Evolutionary conservation across 2,888 invertebrate species (phyloP).

Genomic region (Cephus spinipes): DNA sequence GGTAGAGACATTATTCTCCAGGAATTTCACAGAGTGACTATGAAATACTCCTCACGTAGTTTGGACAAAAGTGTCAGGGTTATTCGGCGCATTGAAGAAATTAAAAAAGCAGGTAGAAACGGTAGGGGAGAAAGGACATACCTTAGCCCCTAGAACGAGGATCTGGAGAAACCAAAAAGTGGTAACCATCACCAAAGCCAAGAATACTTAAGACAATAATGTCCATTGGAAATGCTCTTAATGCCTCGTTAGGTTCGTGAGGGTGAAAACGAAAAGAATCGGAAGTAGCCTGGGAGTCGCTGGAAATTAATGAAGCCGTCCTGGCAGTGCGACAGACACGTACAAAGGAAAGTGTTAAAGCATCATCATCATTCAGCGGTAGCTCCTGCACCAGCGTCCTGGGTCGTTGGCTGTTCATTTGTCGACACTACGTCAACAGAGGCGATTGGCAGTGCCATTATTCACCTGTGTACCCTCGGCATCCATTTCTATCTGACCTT

Average conservation of each 20-base stretch:
- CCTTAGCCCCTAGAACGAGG: neutral
- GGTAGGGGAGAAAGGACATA: neutral
- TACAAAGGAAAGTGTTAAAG: slow-evolving; percentile 30
- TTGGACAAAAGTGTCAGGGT: neutral
- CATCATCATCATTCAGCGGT: slow-evolving; percentile 47
- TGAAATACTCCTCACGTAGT: neutral
- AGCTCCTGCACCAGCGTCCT: slow-evolving; percentile 31
- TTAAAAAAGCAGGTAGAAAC: neutral
- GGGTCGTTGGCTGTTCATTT: neutral
- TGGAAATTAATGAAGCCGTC: neutral
- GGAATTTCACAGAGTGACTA: neutral
- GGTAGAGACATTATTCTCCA: neutral
- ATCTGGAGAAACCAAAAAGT: neutral
- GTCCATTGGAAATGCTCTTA: neutral
- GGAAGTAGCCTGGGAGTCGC: neutral
- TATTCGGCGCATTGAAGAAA: neutral
- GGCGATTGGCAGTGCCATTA: slow-evolving; percentile 62
- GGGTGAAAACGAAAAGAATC: neutral
- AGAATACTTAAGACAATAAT: neutral
- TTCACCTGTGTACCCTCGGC: slow-evolving; percentile 62
- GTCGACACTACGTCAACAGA: slow-evolving; percentile 51
- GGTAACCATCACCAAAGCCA: neutral
- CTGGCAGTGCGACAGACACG: neutral
- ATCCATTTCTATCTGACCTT: slow-evolving; percentile 25
- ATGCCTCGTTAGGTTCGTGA: neutral